Evolutionary conservation across 2,797 vertebrate species (phyloP).

Genomic region (Sebastes cheni): DNA sequence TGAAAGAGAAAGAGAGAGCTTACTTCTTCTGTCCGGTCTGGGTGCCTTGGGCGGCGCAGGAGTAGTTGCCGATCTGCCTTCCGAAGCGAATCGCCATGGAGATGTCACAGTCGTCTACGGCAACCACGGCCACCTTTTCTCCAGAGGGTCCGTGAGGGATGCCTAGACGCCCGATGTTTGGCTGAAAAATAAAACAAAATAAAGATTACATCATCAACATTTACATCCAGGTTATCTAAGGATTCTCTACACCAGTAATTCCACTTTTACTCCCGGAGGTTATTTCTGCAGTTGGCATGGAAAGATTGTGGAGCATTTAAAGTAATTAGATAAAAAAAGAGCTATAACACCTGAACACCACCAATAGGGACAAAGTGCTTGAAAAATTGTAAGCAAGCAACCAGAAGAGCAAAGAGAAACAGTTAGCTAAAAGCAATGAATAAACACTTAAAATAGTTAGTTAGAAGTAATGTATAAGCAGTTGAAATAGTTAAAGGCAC

Average conservation of each 20-base stretch:
- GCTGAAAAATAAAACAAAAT: constrained; percentile 77
- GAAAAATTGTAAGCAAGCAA: neutral
- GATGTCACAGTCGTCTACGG: constrained; percentile 95
- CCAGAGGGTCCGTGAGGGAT: constrained; percentile 95
- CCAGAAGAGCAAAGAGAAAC: neutral
- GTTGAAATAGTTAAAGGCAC: too few relatives aligned
- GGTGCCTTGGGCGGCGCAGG: constrained; percentile 95
- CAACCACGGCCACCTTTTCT: constrained; percentile 96
- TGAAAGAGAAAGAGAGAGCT: constrained; percentile 43
- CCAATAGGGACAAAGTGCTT: neutral
- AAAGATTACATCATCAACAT: too few relatives aligned
- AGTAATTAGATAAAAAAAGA: neutral
- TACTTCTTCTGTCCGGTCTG: constrained; percentile 97
- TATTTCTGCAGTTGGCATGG: neutral
- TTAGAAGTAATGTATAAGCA: neutral
- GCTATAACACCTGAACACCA: neutral
- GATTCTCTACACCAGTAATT: neutral
- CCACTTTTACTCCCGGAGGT: neutral
- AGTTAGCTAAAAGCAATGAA: neutral
- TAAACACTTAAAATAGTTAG: neutral
- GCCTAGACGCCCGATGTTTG: constrained; percentile 92
- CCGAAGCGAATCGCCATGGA: constrained; percentile 95
- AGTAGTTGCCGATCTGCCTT: constrained; percentile 92
- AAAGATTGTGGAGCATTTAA: neutral
- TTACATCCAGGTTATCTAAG: neutral